phyloP scores from a whole-genome alignment of 1,140 invertebrate genomes.

The Hypothenemus hampei region DNA sequence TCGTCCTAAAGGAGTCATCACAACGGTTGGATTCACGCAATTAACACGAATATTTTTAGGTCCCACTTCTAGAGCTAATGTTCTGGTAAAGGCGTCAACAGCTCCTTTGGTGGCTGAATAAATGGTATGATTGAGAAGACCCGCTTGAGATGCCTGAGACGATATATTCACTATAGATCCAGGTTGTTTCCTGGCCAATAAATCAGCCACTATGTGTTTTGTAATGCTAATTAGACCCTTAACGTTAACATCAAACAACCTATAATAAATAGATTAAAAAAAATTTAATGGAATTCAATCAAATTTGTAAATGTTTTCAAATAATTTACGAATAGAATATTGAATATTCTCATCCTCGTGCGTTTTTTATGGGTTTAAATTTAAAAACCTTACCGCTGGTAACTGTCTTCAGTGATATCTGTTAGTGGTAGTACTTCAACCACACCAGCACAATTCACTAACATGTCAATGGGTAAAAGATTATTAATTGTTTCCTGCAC shows the following conservation, averaged over 20 bases:
- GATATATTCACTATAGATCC: constrained; percentile 88
- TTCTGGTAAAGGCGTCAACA: constrained; percentile 61
- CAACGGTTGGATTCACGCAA: constrained; percentile 83
- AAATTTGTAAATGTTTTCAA: background rate
- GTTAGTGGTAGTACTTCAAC: constrained; percentile 57
- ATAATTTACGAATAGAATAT: too few species aligned
- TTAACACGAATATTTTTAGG: constrained; percentile 82
- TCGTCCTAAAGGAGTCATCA: constrained; percentile 82
- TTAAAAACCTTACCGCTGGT: constrained; percentile 60
- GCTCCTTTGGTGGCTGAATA: constrained; percentile 58
- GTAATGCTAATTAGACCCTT: constrained; percentile 80
- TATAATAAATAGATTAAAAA: constrained; percentile 45
- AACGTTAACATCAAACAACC: constrained; percentile 74
- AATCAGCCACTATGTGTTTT: constrained; percentile 66
- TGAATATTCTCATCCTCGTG: too few species aligned
- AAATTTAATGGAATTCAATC: background rate
- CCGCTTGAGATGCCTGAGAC: constrained; percentile 67
- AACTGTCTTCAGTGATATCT: constrained; percentile 57
- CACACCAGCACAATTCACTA: constrained; percentile 81
- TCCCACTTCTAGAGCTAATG: constrained; percentile 85
- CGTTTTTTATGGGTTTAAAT: too few species aligned
- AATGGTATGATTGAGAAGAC: constrained; percentile 64
- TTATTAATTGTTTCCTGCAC: constrained; percentile 55
- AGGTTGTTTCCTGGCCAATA: constrained; percentile 62
- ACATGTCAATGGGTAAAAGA: constrained; percentile 61